Evolutionary conservation across 2,888 invertebrate genomes (phyloP), one percentile per base, ranked within the genome.

Genomic region (Caenorhabditis zanzibari): DNA sequence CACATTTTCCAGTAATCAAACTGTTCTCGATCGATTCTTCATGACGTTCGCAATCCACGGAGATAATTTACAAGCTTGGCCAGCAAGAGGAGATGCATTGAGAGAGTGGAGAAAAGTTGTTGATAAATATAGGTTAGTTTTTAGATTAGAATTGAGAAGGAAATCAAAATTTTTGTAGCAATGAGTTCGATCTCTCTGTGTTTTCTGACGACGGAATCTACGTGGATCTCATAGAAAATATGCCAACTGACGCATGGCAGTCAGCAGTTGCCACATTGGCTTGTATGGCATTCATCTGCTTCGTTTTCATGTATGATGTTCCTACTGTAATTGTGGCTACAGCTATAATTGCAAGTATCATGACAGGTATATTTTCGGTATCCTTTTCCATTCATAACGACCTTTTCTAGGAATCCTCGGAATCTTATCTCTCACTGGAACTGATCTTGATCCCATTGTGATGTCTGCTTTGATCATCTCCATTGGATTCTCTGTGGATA

Each of bases 381-480:
- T 49, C 19, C 14, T 22, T 54, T 26, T 54, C 4, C 14, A 0
- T 41, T 24, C 14, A n/a, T 14, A 28, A 44, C 1, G 24, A 41
- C 6, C n/a, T 12, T 68, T 28, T 72, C 6, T 38, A 85, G 90
- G 91, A 47, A 91, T 91, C 66, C 82, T 91, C 28, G 91, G 91
- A 28, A 88, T 90, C 44, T 82, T 91, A 19, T 89, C 90, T n/a
- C 89, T 88, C 85, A 84, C 83, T 82, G 82, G 86, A 35, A 88
- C 88, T 9, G 91, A 91, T 74, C 80, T 91, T 56, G 91, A 91
- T 75, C 91, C 91, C 5, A 91, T 91, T 66, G 88, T 90, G 12
- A 91, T 91, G 91, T 91, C 90, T 19, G 89, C 90, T 0, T 86
- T 91, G 84, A 90, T 91, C 64, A 91, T 91, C 26, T 91, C 91